Percentiles rank a stretch among this genome's conserved stretches.
Conservation (phyloP, 2,888 invertebrate genomes). For the Pinctada fucata region DNA sequence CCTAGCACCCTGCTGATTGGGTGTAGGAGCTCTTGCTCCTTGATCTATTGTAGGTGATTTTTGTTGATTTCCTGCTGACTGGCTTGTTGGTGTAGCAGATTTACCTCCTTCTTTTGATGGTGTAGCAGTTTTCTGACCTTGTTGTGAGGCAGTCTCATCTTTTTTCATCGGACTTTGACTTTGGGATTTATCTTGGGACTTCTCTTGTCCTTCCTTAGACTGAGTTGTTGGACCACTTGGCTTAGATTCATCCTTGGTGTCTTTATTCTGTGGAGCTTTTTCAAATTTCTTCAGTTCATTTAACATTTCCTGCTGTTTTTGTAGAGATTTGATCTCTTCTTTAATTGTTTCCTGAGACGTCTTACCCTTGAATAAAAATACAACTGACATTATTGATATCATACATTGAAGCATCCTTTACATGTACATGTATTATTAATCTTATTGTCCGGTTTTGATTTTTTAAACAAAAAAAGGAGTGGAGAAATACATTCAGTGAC, state of each 20-base stretch:
- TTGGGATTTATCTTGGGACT: not conserved
- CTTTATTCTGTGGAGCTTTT: not conserved
- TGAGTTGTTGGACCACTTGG: not conserved
- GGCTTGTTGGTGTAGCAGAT: not conserved
- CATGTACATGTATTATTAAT: no score
- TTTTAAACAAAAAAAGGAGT: no score
- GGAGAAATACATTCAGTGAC: no score
- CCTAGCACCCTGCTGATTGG: not conserved
- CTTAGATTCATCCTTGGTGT: not conserved
- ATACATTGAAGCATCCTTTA: no score
- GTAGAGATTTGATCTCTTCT: conserved; percentile 7
- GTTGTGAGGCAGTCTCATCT: not conserved
- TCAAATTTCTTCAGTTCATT: conserved; percentile 17
- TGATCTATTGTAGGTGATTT: not conserved
- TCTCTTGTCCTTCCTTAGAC: not conserved
- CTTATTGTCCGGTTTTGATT: no score
- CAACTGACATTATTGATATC: not conserved
- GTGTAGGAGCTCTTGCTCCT: not conserved
- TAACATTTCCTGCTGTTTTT: conserved; percentile 15
- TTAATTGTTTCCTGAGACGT: not conserved
- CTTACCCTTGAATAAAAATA: not conserved
- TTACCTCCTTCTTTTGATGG: not conserved
- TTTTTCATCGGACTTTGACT: not conserved
- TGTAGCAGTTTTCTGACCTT: not conserved
- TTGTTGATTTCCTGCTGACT: not conserved